Evolutionary conservation across 23 tunicate genomes (phyloP), one percentile per base, ranked within the genome.

Genomic region (Styela plicata): DNA sequence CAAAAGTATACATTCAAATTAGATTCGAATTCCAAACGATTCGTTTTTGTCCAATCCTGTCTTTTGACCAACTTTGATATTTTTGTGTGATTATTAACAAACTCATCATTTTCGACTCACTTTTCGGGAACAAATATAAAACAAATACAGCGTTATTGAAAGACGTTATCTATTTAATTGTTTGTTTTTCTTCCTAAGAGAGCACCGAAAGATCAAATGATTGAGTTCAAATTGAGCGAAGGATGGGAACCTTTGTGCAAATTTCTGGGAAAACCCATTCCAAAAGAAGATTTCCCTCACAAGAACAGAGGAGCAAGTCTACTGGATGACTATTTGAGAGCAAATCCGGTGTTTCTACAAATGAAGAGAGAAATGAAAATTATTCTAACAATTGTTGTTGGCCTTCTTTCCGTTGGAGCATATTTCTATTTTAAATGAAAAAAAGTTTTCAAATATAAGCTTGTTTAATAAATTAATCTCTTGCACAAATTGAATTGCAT

Each of bases 201-300:
- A n/a, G 77, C 77, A n/a, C 77, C 77, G 3, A 32, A 71, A 71
- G 37, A 71, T 22, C 34, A 71, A 34, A 20, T 71, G 5, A 21
- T 71, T 7, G 24, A 30, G 35, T 71, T 71, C 35, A 71, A 27
- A 26, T 16, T 71, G 36, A 71, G 24, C 32, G 77, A 71, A 21
- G 77, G 77, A 32, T 71, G 77, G 77, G 77, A 32, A 3, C 77
- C 77, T 71, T 36, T 71, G 18, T 71, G 77, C 77, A 32, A 71
- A 71, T 71, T 71, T 30, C 77, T 71, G 16, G 77, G 77, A 21
- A 31, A 71, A 36, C 77, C 77, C 7, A 32, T 71, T 3, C 77
- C 77, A 3, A 36, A 71, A 26, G 34, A 3, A 2, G 77, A 71
- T 13, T 71, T 71, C 29, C 77, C 77, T 33, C 77, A 71, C 34